These are phyloP conservation scores for Dicranocentrus wangi DNA, from an alignment of 2,888 invertebrate species.

Conservation along the genomic window DNA sequence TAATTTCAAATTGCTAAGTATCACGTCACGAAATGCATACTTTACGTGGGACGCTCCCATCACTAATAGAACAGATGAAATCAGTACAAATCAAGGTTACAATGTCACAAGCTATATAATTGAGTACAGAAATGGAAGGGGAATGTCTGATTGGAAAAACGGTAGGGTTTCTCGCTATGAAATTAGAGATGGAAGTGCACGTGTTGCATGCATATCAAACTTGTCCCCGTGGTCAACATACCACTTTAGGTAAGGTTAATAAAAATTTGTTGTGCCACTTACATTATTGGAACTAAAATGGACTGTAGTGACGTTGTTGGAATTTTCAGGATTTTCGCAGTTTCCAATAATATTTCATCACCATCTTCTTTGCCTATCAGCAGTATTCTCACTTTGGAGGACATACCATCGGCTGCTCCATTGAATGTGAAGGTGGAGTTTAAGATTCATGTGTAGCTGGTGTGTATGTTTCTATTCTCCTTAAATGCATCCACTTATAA, in stretches of 20 bases:
- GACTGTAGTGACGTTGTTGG: too few species aligned
- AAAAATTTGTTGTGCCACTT: too few species aligned
- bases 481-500: too few species aligned
- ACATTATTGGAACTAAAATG: too few species aligned
- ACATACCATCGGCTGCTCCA: conserved; percentile 55
- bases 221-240: conserved; percentile 62
- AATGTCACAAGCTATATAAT: conserved; percentile 59
- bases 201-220: conserved; percentile 47
- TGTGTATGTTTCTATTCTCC: too few species aligned
- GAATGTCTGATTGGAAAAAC: conserved; percentile 41
- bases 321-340: conserved; percentile 55
- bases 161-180: conserved; percentile 45
- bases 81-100: background rate
- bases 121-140: conserved; percentile 60
- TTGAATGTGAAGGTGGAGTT: conserved; percentile 52
- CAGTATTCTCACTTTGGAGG: conserved; percentile 57
- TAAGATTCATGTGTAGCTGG: too few species aligned
- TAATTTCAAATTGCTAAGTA: conserved; percentile 51
- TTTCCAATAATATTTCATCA: conserved; percentile 42
- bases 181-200: conserved; percentile 39
- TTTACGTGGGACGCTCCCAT: conserved; percentile 51
- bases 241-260: conserved; percentile 43
- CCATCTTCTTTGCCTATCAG: conserved; percentile 44
- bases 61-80: too few species aligned
- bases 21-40: conserved; percentile 40